A percentile compares a stretch with the other conserved stretches of the same genome.
These are phyloP conservation scores for Crocuta crocuta DNA, from an alignment of 2,113 vertebrate genomes.

Conservation along the genomic window DNA sequence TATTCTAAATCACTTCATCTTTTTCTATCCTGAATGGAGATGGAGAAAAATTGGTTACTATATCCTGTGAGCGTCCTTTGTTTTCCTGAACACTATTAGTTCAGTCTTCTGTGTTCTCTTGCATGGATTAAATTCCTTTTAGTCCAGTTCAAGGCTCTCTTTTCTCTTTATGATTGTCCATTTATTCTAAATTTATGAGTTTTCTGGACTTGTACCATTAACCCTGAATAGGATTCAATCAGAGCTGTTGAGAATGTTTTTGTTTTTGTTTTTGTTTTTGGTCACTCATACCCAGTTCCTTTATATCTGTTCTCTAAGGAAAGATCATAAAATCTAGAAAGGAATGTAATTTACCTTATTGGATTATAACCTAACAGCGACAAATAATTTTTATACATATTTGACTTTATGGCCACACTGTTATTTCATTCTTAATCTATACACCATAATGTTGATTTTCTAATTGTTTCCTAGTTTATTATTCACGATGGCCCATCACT, in stretches of 20 bases:
- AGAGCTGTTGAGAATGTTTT: constrained; percentile 5
- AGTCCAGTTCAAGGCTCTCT: constrained; percentile 9
- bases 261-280: neutral
- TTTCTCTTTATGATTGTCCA: constrained; percentile 18
- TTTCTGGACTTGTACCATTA: neutral
- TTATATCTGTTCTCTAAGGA: neutral
- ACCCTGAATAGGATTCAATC: neutral
- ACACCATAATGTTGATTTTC: neutral
- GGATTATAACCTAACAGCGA: neutral
- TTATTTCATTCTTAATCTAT: constrained; percentile 57
- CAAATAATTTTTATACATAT: neutral
- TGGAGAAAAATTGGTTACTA: neutral
- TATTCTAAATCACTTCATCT: constrained; percentile 31
- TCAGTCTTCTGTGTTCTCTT: neutral
- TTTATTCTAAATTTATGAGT: neutral
- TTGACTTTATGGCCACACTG: neutral
- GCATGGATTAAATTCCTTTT: constrained; percentile 30
- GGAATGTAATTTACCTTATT: neutral
- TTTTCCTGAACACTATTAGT: constrained; percentile 17
- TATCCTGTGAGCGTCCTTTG: neutral
- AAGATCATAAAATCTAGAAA: neutral
- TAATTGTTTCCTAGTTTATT: constrained; percentile 15
- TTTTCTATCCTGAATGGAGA: constrained; percentile 2
- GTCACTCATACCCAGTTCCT: neutral
- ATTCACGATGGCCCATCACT: neutral